These are phyloP conservation scores for Aelia acuminata DNA, from an alignment of 2,888 invertebrate genomes.

Conservation along the genomic window DNA sequence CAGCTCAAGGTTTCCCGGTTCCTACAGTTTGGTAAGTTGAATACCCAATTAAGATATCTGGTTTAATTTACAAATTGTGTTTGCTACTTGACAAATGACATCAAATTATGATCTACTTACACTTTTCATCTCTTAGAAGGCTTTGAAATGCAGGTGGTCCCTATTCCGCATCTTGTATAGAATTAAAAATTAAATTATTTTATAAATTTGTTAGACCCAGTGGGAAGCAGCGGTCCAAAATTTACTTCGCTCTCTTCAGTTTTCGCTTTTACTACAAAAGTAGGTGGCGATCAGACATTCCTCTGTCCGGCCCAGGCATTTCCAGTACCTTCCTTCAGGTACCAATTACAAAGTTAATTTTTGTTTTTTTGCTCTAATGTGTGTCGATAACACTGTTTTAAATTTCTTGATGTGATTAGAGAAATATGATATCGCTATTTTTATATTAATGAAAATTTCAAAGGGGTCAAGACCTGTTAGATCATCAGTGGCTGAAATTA, in stretches of 20 bases:
- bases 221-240: slow-evolving; percentile 70
- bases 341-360: slow-evolving; percentile 34
- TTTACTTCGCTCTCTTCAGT: slow-evolving; percentile 67
- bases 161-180: slow-evolving; percentile 33
- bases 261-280: slow-evolving; percentile 69
- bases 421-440: background rate
- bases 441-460: background rate
- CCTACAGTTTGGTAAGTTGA: slow-evolving; percentile 79
- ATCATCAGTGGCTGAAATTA: background rate
- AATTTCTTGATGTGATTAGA: background rate
- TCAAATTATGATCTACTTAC: background rate
- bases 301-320: slow-evolving; percentile 70
- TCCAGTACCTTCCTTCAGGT: slow-evolving; percentile 74
- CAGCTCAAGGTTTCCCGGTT: slow-evolving; percentile 81
- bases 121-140: background rate
- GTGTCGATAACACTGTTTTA: too few species aligned
- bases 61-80: background rate
- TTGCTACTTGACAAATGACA: background rate
- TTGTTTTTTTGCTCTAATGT: slow-evolving; percentile 30
- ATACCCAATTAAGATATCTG: background rate
- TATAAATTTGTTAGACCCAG: slow-evolving; percentile 68
- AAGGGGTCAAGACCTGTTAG: background rate
- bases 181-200: background rate
- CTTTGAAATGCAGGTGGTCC: slow-evolving; percentile 18
- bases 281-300: slow-evolving; percentile 73